Conservation (phyloP, 2,888 invertebrate species). For the Cylloceria caligata region DNA sequence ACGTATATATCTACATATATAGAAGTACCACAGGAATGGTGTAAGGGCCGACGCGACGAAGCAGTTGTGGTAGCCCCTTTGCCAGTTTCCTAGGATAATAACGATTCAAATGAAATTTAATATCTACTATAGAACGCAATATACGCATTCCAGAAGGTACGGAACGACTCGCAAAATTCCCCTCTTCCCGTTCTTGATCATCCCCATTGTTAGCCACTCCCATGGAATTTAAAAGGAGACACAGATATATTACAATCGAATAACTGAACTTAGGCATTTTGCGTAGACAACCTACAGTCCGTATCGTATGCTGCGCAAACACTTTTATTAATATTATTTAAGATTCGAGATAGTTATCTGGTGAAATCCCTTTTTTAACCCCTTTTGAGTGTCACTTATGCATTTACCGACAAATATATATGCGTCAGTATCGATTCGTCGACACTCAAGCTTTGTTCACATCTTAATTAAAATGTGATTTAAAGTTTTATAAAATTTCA, state of each 20-base stretch:
- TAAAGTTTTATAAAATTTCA: too few species aligned
- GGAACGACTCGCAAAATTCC: constrained; percentile 26
- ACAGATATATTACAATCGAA: not conserved
- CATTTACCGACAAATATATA: too few species aligned
- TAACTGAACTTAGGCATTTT: not conserved
- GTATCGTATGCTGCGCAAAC: not conserved
- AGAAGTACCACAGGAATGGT: constrained; percentile 22
- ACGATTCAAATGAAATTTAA: constrained; percentile 73
- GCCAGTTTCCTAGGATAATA: constrained; percentile 65
- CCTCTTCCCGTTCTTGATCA: not conserved
- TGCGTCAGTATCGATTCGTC: too few species aligned
- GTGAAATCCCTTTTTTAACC: too few species aligned
- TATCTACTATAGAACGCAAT: constrained; percentile 63
- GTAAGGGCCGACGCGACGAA: constrained; percentile 26
- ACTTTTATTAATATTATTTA: not conserved
- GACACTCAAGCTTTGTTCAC: too few species aligned
- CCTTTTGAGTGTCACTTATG: too few species aligned
- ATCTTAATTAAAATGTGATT: too few species aligned
- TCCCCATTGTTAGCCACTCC: constrained; percentile 33
- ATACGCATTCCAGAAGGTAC: constrained; percentile 23
- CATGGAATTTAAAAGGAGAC: constrained; percentile 70
- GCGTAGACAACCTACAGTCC: not conserved
- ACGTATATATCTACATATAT: constrained; percentile 19
- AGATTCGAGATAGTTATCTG: too few species aligned
- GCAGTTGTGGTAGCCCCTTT: constrained; percentile 63